Percentiles rank a stretch among this genome's conserved stretches.
Conservation (phyloP, 2,113 vertebrate species). For the Phalacrocorax brasilianus region DNA sequence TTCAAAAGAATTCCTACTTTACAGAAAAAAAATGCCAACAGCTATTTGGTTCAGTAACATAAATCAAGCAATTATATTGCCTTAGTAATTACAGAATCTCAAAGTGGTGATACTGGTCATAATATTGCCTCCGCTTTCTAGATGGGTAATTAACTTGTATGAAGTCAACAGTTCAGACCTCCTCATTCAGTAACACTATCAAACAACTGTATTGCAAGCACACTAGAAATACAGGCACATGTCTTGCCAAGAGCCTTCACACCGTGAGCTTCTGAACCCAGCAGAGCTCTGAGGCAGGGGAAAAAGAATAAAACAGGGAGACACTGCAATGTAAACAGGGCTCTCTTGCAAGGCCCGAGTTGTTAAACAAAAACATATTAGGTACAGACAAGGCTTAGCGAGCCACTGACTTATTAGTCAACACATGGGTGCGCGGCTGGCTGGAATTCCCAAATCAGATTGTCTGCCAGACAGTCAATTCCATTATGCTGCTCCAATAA, state of each 20-base stretch:
- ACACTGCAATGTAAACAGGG: not conserved
- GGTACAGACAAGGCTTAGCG: constrained; percentile 27
- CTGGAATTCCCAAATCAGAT: constrained; percentile 65
- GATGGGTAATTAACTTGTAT: not conserved
- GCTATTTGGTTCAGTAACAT: not conserved
- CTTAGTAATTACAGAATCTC: not conserved
- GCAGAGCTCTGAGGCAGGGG: not conserved
- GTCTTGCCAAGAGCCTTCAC: rapidly evolving
- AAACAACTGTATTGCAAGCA: not conserved
- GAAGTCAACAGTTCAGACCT: not conserved
- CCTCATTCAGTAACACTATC: not conserved
- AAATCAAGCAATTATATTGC: not conserved
- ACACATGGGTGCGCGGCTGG: constrained; percentile 29
- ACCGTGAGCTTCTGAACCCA: not conserved
- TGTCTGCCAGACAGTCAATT: constrained; percentile 48
- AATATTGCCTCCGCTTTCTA: not conserved
- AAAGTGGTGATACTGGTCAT: not conserved
- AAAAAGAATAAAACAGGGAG: not conserved
- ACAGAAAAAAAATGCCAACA: not conserved
- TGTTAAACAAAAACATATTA: constrained; percentile 23
- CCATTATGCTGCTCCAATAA: constrained; percentile 31
- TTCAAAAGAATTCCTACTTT: not conserved
- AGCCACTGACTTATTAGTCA: constrained; percentile 52
- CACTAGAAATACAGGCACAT: not conserved
- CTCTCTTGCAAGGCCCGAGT: not conserved